Base-by-base conservation (phyloP, 1,140 invertebrate genomes). In the Drosophila repleta region DNA sequence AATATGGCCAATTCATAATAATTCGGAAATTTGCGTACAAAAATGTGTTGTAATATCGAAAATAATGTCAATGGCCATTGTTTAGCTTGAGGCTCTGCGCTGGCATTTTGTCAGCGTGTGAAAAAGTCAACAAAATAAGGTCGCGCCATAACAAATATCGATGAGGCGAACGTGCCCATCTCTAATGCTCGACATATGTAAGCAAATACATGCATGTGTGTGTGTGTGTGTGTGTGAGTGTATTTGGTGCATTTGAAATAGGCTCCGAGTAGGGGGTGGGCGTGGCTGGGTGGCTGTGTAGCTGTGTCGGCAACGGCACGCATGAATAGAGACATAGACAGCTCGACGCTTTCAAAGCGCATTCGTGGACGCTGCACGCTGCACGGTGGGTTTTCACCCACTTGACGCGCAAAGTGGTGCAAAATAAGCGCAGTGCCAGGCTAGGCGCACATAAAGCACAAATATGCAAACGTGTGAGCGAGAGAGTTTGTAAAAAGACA, bases 341-440 rank as follows among this genome's bases (percentile, higher is more conserved):
- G 62, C 62, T 37, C 48, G 62, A 55, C 53, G 78, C 69, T 85
- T 82, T 85, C 70, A 85, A 82, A 88, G 78, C 78, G 82, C 82
- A 85, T 57, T 71, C 60, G 66, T 13, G 39, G 4, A 1, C 17
- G 15, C 29, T 29, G 29, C 29, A 37, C 56, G 18, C 24, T 24
- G 51, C 62, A 41, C 63, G 45, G 32, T 35, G 32, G 80, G 58
- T 61, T 82, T 85, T 85, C 83, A 85, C 78, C 74, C 82, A 85
- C 82, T 85, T 85, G 83, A 85, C 82, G 83, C 73, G 83, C 74
- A 85, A 88, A 85, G 82, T 85, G 80, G 62, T 81, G 81, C 70
- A 75, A 87, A 84, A 85, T 74, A 74, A 74, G 66, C 71, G 70
- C 70, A 68, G 70, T 65, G 26, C 26, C 26, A n/a, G n/a, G n/a